phyloP scores from a whole-genome alignment of 2,888 invertebrate species.

The Heteromurus nitidus region DNA sequence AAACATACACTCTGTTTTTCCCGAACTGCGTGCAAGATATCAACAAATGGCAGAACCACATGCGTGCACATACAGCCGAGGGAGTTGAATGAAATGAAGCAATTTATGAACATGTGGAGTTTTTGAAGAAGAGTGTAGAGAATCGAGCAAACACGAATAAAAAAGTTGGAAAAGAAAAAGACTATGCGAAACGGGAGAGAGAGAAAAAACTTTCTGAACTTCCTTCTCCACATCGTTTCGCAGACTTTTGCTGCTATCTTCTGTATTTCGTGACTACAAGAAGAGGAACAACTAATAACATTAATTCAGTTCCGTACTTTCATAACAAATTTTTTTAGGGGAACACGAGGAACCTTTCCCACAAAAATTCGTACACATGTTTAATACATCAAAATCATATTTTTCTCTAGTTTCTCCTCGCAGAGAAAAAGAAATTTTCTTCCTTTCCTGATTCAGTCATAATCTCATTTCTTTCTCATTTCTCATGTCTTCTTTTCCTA shows the following conservation, averaged over 20 bases:
- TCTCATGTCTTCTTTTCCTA: constrained; percentile 10
- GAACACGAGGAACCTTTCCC: constrained; percentile 40
- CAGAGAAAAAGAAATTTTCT: background rate
- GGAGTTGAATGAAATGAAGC: background rate
- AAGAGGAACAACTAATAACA: constrained; percentile 17
- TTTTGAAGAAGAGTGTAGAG: background rate
- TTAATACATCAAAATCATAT: constrained; percentile 49
- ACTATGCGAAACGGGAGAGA: too few relatives aligned
- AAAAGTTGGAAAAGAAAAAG: background rate
- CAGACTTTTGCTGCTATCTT: background rate
- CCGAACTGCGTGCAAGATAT: background rate
- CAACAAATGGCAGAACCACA: constrained; percentile 19
- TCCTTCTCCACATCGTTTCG: background rate
- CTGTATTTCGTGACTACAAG: background rate
- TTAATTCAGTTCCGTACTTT: too few relatives aligned
- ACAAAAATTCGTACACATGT: constrained; percentile 52
- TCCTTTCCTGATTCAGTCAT: background rate
- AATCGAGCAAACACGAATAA: background rate
- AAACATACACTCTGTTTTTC: background rate
- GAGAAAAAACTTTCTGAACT: background rate
- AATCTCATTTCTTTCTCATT: constrained; percentile 3
- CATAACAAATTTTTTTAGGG: constrained; percentile 24
- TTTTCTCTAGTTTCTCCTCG: constrained; percentile 26
- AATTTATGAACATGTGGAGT: background rate
- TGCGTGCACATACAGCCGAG: background rate